phyloP scores from a whole-genome alignment of 2,113 vertebrate genomes.

The Paedocypris sp. region DNA sequence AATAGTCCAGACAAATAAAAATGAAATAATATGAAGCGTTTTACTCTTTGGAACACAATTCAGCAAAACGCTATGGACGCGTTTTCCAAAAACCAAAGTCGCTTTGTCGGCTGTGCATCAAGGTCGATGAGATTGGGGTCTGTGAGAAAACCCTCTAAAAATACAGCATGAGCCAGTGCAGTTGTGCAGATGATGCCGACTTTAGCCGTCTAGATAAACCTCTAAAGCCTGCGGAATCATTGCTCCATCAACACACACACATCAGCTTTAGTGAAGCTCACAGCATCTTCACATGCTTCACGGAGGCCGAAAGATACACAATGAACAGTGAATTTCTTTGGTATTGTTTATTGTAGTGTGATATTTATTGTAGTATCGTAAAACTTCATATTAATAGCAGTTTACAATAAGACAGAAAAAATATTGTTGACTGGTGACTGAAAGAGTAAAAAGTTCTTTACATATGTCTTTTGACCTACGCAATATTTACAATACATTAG shows the following conservation, averaged over 20 bases:
- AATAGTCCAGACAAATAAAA: conserved; percentile 4
- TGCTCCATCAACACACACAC: no score
- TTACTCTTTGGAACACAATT: not conserved
- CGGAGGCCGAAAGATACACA: not conserved
- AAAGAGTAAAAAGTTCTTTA: no score
- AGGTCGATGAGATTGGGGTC: not conserved
- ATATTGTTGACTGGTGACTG: no score
- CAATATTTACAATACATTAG: no score
- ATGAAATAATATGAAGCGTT: not conserved
- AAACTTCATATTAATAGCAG: no score
- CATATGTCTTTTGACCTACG: no score
- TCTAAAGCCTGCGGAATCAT: not conserved
- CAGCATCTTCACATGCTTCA: not conserved
- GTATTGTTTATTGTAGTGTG: no score
- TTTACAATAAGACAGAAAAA: no score
- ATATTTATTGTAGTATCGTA: no score
- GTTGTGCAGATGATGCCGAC: not conserved
- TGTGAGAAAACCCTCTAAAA: not conserved
- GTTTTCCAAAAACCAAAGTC: no score
- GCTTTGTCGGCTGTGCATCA: not conserved
- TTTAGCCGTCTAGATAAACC: not conserved
- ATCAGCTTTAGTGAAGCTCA: no score
- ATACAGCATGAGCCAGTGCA: conserved; percentile 1
- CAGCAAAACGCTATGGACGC: no score
- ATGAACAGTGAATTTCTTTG: not conserved